Evolutionary conservation across 2,888 invertebrate species (phyloP).

Genomic region (Agriotes lineatus): DNA sequence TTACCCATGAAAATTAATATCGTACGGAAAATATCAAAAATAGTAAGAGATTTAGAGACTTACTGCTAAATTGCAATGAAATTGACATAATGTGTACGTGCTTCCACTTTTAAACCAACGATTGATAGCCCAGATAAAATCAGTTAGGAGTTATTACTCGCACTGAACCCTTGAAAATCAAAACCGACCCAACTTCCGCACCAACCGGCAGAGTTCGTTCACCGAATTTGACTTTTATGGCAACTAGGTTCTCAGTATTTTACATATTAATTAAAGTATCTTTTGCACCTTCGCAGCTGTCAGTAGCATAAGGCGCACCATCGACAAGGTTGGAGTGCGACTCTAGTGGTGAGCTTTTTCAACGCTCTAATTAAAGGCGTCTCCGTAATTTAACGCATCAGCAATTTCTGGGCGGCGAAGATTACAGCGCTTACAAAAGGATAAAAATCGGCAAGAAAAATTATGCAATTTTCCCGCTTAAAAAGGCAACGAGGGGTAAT

Average conservation of each 20-base stretch:
- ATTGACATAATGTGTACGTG: too few species aligned
- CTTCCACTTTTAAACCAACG: too few species aligned
- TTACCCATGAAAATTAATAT: too few species aligned
- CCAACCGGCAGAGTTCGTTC: conserved; percentile 4
- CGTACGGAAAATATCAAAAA: too few species aligned
- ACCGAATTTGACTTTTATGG: conserved; percentile 1
- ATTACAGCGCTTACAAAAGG: not conserved
- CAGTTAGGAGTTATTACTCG: not conserved
- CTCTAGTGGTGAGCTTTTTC: too few species aligned
- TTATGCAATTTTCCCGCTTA: conserved; percentile 13
- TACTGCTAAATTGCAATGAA: too few species aligned
- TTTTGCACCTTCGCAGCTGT: too few species aligned
- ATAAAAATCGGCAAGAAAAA: not conserved
- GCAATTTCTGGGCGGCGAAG: not conserved
- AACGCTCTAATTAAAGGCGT: conserved; percentile 5
- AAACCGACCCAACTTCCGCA: conserved; percentile 5
- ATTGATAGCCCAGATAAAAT: not conserved
- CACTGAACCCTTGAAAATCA: not conserved
- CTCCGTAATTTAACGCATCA: conserved; percentile 11
- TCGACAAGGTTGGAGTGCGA: too few species aligned
- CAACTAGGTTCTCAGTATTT: not conserved
- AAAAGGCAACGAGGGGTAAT: conserved; percentile 14
- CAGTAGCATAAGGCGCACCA: too few species aligned
- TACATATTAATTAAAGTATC: not conserved
- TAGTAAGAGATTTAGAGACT: too few species aligned